Base-by-base conservation (phyloP, 2,113 vertebrate genomes). In the Cynocephalus volans region DNA sequence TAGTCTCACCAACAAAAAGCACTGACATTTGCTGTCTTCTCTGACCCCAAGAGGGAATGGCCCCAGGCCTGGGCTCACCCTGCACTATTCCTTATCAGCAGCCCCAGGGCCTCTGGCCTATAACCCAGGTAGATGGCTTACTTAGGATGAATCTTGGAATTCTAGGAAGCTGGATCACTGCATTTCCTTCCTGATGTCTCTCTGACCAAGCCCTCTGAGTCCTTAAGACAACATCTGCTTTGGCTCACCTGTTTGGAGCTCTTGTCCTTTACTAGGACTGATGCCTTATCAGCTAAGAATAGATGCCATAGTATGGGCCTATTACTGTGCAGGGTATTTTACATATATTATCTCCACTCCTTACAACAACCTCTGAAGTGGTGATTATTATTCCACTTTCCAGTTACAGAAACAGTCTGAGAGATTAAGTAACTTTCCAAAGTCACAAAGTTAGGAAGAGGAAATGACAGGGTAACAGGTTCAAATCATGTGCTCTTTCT, bases 41-140 rank as follows among this genome's bases (percentile, higher is more conserved):
- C 72, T 15, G 83, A 77, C 23, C 58, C 24, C 4, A 24, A 19
- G 12, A 92, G 15, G 36, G 28, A 48, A 14, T 67, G 60, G 45
- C 86, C 56, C 15, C 65, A 60, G 31, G 80, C 81, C 65, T 56
- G 28, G 64, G 28, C 17, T 28, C 50, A 9, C 28, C 62, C 64
- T 93, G n/a, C 97, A 36, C 24, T 36, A 36, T 54, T 82, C 82
- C 73, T 91, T 77, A 91, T 89, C 76, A 72, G 75, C 79, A 93
- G 79, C 67, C 65, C 79, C 56, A 28, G 89, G 77, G 67, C 36
- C 41, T 90, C n/a, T 70, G 64, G 75, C 28, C 73, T 93, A 17
- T 26, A 70, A 28, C 83, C 41, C 62, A 64, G 48, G 54, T 33
- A 2, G 72, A 24, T 41, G 26, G n/a, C 41, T 76, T 86, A 14